Conservation (phyloP, 2,888 invertebrate species). For the Nymphalis urticae region DNA sequence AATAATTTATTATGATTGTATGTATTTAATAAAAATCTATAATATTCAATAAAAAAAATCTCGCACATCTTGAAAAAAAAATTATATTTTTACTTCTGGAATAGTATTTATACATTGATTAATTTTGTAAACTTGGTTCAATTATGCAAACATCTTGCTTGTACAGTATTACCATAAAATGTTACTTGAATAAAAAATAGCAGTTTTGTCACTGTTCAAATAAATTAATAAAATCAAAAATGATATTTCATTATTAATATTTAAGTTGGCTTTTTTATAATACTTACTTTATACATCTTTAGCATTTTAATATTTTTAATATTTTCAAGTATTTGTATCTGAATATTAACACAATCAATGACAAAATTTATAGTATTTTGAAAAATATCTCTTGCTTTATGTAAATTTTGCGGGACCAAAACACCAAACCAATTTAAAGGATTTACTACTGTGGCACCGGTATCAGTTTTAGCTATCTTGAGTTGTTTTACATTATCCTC, state of each 20-base stretch:
- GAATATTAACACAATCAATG: constrained; percentile 86
- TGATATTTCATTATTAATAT: background rate
- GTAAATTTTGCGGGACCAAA: constrained; percentile 89
- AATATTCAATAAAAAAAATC: constrained; percentile 17
- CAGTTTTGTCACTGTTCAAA: constrained; percentile 33
- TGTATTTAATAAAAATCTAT: constrained; percentile 13
- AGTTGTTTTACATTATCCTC: constrained; percentile 70
- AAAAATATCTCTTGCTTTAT: constrained; percentile 88
- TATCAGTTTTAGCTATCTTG: constrained; percentile 58
- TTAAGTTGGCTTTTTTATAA: constrained; percentile 1
- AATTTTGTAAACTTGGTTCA: constrained; percentile 15
- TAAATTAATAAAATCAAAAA: constrained; percentile 12
- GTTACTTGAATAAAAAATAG: constrained; percentile 27
- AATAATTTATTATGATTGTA: background rate
- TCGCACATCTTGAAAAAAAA: constrained; percentile 7
- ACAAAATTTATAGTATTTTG: constrained; percentile 85
- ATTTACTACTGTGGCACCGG: constrained; percentile 67
- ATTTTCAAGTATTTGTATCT: constrained; percentile 79
- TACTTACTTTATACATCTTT: constrained; percentile 51
- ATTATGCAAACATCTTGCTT: constrained; percentile 25
- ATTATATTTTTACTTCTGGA: constrained; percentile 32
- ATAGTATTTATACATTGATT: constrained; percentile 22
- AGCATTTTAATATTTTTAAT: constrained; percentile 56
- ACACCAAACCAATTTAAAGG: constrained; percentile 94
- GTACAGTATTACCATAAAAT: constrained; percentile 31